Evolutionary conservation across 2,888 invertebrate genomes (phyloP), one percentile per base, ranked within the genome.

Genomic region (Bursaphelenchus okinawaensis): DNA sequence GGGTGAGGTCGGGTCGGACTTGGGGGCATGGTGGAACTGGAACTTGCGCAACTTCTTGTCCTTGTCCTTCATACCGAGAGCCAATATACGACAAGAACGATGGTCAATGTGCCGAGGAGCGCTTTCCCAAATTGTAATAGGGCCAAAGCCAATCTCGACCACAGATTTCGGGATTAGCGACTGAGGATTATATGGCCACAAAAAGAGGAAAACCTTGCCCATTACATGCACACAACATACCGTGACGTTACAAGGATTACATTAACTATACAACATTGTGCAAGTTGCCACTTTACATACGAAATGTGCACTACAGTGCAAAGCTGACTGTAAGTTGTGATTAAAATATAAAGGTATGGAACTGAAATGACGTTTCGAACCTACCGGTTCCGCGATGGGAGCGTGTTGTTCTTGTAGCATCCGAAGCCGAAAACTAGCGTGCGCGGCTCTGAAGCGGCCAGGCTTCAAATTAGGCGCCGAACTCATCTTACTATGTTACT

Each of bases 391-490:
- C 27, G 61, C 29, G n/a, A 55, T 68, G 24, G 74, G 69, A 8
- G 74, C 71, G 52, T 73, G 70, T 40, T 73, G 73, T 62, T 73
- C 73, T 22, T 73, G 79, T 27, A 79, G 71, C 79, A 79, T 79
- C 60, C 79, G 72, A 24, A 77, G 68, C 16, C 79, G 68, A 67
- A 79, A 79, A 27, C 73, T 73, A 60, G 76, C 74, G 60, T 79
- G 79, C 7, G 78, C 79, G 69, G 51, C 75, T 62, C 63, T 56
- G 40, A 69, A 69, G 9, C 69, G 65, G 27, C 61, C 70, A 20
- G 62, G 62, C 28, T 62, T 62, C 28, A 55, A 24, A 28, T 29
- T 28, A 2, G 62, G 62, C 6, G 62, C 52, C 20, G 62, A 26
- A 28, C 55, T 62, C 66, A 66, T 66, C 52, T 55, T 66, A 3